Evolutionary conservation across 1,140 invertebrate species (phyloP), one percentile per base, ranked within the genome.

Genomic region (Cotesia typhae): DNA sequence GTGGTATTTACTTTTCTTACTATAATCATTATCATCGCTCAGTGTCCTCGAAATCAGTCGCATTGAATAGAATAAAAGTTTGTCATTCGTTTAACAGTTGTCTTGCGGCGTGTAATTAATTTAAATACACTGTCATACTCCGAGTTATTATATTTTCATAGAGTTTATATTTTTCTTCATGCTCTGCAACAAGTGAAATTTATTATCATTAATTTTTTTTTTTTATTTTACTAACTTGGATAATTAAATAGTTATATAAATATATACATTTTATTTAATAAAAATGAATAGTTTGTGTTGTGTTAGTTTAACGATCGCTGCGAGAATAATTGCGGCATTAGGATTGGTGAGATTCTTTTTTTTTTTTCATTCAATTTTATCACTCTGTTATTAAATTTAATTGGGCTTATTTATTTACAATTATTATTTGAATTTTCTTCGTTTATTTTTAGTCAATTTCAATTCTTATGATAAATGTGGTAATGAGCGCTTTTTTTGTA

Each of bases 311-410:
- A 80, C 85, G 38, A 76, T 84, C 53, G 78, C 79, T n/a, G 79
- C 81, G 2, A 85, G 79, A 74, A 82, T 87, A n/a, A 83, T 86
- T 52, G 81, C 83, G 35, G 81, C 82, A n/a, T 82, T 84, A 69
- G 84, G 83, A 67, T 76, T 87, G 83, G 85, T 87, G 70, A 81
- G 84, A 79, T 55, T 57, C 35, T 52, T 41, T 17, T 35, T 20
- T 55, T 10, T 35, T 17, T 38, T 59, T 41, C 53, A 52, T 61
- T 59, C 51, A 35, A 70, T 69, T 37, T 12, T 38, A 57, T 68
- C 53, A 4, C 35, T 41, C 64, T 41, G 9, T 20, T 64, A 65
- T 68, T 67, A 69, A 38, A 12, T 47, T 10, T n/a, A 10, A 71
- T 52, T 65, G 12, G 67, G 0, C 12, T n/a, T 17, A 35, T 70